Percentiles rank a stretch among this genome's conserved stretches.
Evolutionary conservation across 2,797 vertebrate species (phyloP).

Genomic region (Sebastiscus albofasciatus): DNA sequence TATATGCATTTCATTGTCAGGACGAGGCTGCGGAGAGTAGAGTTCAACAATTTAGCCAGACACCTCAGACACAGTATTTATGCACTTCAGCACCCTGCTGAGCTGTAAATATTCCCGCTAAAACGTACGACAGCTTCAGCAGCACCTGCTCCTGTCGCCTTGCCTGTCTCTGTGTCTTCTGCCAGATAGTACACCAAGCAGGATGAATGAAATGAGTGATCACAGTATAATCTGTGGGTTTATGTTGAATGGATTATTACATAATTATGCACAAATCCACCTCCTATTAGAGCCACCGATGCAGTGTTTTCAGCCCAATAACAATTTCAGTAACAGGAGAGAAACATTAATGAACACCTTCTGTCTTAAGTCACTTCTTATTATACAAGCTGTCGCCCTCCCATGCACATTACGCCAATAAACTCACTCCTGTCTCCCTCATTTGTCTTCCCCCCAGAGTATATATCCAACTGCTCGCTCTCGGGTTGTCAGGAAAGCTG

Average conservation of each 20-base stretch:
- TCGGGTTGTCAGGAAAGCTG: constrained; percentile 90
- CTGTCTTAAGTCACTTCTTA: neutral
- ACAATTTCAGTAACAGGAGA: neutral
- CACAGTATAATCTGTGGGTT: constrained; percentile 25
- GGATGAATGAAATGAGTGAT: constrained; percentile 28
- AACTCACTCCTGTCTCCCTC: neutral
- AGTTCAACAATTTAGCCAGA: constrained; percentile 8
- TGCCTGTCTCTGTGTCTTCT: constrained; percentile 7
- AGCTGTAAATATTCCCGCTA: constrained; percentile 10
- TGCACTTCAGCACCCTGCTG: constrained; percentile 3
- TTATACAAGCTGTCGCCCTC: neutral
- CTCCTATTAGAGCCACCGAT: neutral
- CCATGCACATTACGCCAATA: neutral
- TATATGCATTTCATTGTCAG: neutral
- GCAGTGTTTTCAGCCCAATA: neutral
- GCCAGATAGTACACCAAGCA: constrained; percentile 4
- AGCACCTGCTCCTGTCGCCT: constrained; percentile 33
- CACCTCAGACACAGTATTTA: constrained; percentile 11
- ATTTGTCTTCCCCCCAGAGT: constrained; percentile 76
- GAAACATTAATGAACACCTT: neutral
- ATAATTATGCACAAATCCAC: constrained; percentile 12
- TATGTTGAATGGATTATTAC: constrained; percentile 23
- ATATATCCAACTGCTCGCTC: constrained; percentile 86
- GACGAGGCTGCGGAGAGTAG: neutral
- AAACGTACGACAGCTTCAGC: constrained; percentile 20